Base-by-base conservation (phyloP, 1,140 invertebrate species). In the Aphaenogaster ashmeadi region DNA sequence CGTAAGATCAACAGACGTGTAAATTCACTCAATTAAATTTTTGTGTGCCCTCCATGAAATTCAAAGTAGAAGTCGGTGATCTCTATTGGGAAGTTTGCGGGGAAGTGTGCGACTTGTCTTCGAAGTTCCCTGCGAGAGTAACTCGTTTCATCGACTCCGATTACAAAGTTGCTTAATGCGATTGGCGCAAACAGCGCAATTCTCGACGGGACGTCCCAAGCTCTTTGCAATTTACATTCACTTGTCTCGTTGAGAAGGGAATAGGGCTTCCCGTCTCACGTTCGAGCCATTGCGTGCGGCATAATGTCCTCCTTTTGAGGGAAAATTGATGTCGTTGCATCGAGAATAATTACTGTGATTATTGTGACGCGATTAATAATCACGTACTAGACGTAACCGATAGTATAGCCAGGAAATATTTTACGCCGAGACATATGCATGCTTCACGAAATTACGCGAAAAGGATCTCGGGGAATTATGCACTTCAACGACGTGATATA, bases 81-180 rank as follows among this genome's bases (percentile, higher is more conserved):
- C 69, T 62, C 69, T 44, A 36, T 75, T 74, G 69, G 47, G 56
- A 84, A 84, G 69, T 74, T 84, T 75, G 71, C 56, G 80, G 69
- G 41, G 8, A 60, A 74, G 54, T 83, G 54, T 83, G 41, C 67
- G 80, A 84, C 80, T 75, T 62, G 69, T 75, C 80, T 47, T 47
- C 69, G 3, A 60, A 84, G 80, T 84, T 84, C 67, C 18, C 41
- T 54, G 54, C 50, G 54, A 84, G 58, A 75, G 69, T 84, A 84
- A 84, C 44, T 84, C 80, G 71, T 84, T 84, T 84, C 69, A 84
- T 84, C 69, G 80, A 75, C 69, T 84, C 41, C 80, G 69, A 84
- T 84, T 84, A 84, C 80, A 84, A 84, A 84, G 80, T 84, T 84
- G 69, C 80, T 84, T 84, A 84, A 84, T 84, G 67, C 80, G 80